Percentiles rank a stretch among this genome's conserved stretches.
Evolutionary conservation across 2,888 invertebrate genomes (phyloP).

Genomic region (Zele albiditarsus): DNA sequence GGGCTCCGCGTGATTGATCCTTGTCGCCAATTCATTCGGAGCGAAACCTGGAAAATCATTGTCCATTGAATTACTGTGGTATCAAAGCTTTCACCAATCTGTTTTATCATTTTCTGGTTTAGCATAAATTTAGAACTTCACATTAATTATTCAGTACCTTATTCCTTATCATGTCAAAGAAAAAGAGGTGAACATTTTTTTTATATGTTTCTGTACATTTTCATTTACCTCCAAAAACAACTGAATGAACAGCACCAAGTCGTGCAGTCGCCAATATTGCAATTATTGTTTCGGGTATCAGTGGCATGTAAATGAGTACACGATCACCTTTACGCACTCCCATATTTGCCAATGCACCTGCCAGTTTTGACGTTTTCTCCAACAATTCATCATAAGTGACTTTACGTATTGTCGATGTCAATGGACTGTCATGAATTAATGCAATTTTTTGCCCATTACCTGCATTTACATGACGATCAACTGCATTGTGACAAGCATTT

Average conservation of each 20-base stretch:
- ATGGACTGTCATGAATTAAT: constrained; percentile 92
- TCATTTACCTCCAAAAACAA: constrained; percentile 90
- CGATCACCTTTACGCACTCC: constrained; percentile 89
- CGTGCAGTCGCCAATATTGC: constrained; percentile 92
- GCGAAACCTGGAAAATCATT: constrained; percentile 83
- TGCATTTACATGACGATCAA: constrained; percentile 89
- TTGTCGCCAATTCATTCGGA: constrained; percentile 87
- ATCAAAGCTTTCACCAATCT: too few relatives aligned
- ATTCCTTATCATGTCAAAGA: too few relatives aligned
- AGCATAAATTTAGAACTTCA: too few relatives aligned
- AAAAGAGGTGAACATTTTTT: too few relatives aligned
- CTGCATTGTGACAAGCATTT: constrained; percentile 94
- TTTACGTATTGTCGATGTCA: constrained; percentile 83
- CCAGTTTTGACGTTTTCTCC: constrained; percentile 85
- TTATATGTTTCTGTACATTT: not conserved
- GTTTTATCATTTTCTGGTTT: too few relatives aligned
- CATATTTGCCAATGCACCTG: constrained; percentile 84
- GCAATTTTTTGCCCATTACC: constrained; percentile 87
- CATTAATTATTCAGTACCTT: too few relatives aligned
- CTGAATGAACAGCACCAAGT: constrained; percentile 93
- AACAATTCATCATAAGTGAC: constrained; percentile 88
- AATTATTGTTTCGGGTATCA: constrained; percentile 91
- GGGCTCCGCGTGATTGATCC: constrained; percentile 92
- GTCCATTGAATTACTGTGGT: not conserved
- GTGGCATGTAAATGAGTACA: constrained; percentile 95